Base-by-base conservation (phyloP, 1,140 invertebrate genomes). In the Penaeus indicus region DNA sequence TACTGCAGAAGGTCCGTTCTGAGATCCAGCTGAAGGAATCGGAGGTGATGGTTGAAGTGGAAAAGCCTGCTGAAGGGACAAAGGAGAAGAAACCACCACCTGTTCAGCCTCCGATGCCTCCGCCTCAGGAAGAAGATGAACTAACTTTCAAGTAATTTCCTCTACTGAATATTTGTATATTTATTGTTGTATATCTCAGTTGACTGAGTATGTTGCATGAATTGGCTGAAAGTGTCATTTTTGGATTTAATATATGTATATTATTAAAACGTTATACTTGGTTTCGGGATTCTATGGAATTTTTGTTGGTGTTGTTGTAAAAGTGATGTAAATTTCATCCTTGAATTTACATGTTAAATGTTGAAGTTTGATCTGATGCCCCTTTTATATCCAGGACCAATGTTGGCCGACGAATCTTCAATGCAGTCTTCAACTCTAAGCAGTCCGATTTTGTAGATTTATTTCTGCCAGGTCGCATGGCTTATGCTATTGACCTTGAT, bases 381-480 rank as follows among this genome's bases (percentile, higher is more conserved):
- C 18, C 67, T 84, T 78, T 62, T 54, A 54, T 61, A 47, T 85
- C 21, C 80, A 91, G 90, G 67, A 91, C 90, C 25, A 89, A 84
- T 32, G 1, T 83, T 11, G 91, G 89, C n/a, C 81, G 86, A 54
- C 84, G 89, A 62, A 89, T 90, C 64, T 91, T 83, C 67, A 80
- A 67, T 38, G 84, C 81, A 54, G 86, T 91, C 89, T 92, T 88
- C 88, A 86, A 82, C 32, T 64, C 86, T 25, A 85, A 80, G 84
- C 90, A 78, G 54, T 90, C 94, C 77, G 95, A 96, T 67, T 94
- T 96, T 69, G 99, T 99, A 93, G 98, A 99, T 91, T 92, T 99
- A n/a, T 99, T 99, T 94, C 95, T 97, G 8, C 97, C 98, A 0
- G 97, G 98, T 67, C 94, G 99, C 22, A 99, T 99, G 98, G 99